A percentile compares a stretch with the other conserved stretches of the same genome.
Evolutionary conservation across 2,888 invertebrate species (phyloP).

Genomic region (Macrophya alboannulata): DNA sequence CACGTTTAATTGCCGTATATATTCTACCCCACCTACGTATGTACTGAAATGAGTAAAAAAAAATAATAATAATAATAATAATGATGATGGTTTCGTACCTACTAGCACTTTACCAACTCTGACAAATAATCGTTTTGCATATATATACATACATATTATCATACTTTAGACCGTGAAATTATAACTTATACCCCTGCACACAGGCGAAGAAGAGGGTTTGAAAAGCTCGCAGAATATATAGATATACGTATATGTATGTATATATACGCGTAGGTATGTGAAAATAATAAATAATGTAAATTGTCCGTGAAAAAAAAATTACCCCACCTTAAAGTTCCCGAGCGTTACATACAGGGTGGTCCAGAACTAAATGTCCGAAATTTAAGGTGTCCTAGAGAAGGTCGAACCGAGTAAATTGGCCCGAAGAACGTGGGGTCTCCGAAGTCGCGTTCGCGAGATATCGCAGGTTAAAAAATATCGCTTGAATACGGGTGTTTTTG

Average conservation of each 20-base stretch:
- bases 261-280: background rate
- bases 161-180: slow-evolving; percentile 19
- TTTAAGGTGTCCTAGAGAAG: too few species aligned
- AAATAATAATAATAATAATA: background rate
- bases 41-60: background rate
- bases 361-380: too few species aligned
- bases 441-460: too few species aligned
- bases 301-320: background rate
- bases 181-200: background rate
- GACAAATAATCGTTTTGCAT: slow-evolving; percentile 3
- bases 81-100: background rate
- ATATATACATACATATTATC: background rate
- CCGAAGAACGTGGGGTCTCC: too few species aligned
- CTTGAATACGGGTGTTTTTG: too few species aligned
- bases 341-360: background rate
- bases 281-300: slow-evolving; percentile 28
- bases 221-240: background rate
- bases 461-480: too few species aligned
- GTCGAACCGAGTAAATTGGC: too few species aligned
- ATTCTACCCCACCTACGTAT: too few species aligned
- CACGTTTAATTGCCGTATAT: too few species aligned
- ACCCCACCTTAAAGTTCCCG: background rate
- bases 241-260: too few species aligned
- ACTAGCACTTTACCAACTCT: background rate
- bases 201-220: background rate